Base-by-base conservation (phyloP, 2,888 invertebrate species). In the Erebia epiphron region DNA sequence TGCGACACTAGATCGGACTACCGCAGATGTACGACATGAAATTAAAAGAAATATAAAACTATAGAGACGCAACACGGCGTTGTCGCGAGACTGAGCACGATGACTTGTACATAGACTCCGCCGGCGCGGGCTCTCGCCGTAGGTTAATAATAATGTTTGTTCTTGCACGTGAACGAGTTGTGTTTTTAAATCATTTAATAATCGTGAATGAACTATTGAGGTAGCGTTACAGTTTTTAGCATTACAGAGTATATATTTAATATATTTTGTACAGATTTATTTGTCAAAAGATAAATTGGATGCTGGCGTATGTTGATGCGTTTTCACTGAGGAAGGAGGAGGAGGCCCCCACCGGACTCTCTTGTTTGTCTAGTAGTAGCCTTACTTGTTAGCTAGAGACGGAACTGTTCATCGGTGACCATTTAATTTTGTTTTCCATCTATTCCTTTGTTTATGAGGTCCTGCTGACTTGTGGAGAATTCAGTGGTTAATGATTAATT, bases 241-340 rank as follows among this genome's bases (percentile, higher is more conserved):
- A 91, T 91, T 92, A 92, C 93, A 94, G 93, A 92, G 91, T 92
- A 94, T 94, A 93, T 93, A 92, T 93, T 92, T 92, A 92, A 93
- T 94, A 93, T 93, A 94, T 94, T 94, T 94, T 94, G 94, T 94
- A 94, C 93, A 92, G 93, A 93, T 92, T 92, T 92, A 93, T 93
- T 93, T 94, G 93, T 92, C 92, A 88, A 92, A 92, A 93, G 92
- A 93, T 94, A 94, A 94, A 94, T 93, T 93, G 92, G 91, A 92
- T 93, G 92, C 88, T 93, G 93, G 93, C 92, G 93, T 90, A 92
- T 85, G 83, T 35, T 35, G 35, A 86, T 93, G 93, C 88, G 88
- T 93, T 94, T 93, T 94, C 88, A 91, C 87, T 93, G 87, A 82
- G 86, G 84, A 85, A 87, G 88, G 75, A 84, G 88, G 75, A 84